Base-by-base conservation (phyloP, 2,888 invertebrate genomes). In the Apoda limacodes region DNA sequence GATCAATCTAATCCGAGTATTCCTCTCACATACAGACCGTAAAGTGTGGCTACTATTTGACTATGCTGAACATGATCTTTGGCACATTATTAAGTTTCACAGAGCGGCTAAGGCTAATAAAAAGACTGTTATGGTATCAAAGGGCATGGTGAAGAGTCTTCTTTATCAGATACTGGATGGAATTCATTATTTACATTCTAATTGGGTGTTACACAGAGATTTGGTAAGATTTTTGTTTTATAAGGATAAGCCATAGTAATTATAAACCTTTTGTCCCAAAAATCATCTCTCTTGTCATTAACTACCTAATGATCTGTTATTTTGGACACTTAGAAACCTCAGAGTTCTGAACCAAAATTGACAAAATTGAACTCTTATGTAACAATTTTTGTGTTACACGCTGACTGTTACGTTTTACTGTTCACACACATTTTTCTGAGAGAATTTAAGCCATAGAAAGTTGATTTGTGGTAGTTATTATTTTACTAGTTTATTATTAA, bases 31-130 rank as follows among this genome's bases (percentile, higher is more conserved):
- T 60, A 92, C 88, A 51, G 98, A 98, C 58, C 85, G 98, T 20
- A 97, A 98, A 84, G 98, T 98, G 3, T 99, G 96, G 90, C 82
- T 98, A 20, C 76, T 99, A 6, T 97, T 98, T 78, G 98, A 99
- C 64, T 99, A 95, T 82, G 98, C 98, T 0, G 98, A 99, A 74
- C 98, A 99, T 83, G 99, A 99, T 80, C 74, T 99, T 33, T 99
- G 98, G 99, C 98, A 99, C 63, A 99, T 99, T 14, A 99, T 99
- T 27, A 99, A 99, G 78, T 98, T 95, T 63, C 98, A 99, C 63
- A 84, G 99, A 55, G 95, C 97, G 32, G 97, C 98, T 0, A 98
- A 98, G 69, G 96, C 96, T 5, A 96, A 93, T 55, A 98, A 98
- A 59, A 97, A 97, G 58, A 91, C 93, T 35, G 95, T 98, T 9